A percentile compares a stretch with the other conserved stretches of the same genome.
These are phyloP conservation scores for Hyppa rectilinea DNA, from an alignment of 2,888 invertebrate species.

Conservation along the genomic window DNA sequence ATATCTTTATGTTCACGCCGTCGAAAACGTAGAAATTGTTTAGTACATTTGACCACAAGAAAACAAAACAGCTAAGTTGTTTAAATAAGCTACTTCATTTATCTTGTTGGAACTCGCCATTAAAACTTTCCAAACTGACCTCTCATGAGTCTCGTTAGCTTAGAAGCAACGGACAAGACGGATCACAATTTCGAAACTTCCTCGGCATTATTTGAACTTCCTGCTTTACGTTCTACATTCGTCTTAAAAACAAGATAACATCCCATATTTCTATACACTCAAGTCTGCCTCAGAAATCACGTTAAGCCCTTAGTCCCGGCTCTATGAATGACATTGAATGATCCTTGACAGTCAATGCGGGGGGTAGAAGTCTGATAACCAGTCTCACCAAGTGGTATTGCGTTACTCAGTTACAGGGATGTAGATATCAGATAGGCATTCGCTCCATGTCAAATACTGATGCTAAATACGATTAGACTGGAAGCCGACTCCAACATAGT, in stretches of 20 bases:
- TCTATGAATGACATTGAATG: background rate
- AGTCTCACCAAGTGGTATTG: background rate
- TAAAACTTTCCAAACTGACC: conserved; percentile 29
- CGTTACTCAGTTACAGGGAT: background rate
- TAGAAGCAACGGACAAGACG: conserved; percentile 26
- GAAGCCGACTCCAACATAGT: background rate
- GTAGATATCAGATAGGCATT: background rate
- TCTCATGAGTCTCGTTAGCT: conserved; percentile 24
- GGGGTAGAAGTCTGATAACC: background rate
- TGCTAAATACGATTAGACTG: background rate
- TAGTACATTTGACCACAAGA: background rate
- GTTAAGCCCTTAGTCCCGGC: background rate
- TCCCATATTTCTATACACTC: background rate
- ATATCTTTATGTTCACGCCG: no score
- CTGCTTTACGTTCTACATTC: background rate
- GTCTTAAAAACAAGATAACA: background rate
- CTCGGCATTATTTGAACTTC: conserved; percentile 1
- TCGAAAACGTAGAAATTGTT: conserved; percentile 1
- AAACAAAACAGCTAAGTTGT: background rate
- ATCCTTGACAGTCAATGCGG: background rate
- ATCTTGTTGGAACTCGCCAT: conserved; percentile 16
- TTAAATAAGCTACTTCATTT: conserved; percentile 29
- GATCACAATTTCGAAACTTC: conserved; percentile 36
- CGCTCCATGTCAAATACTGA: background rate
- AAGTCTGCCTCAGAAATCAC: background rate